Evolutionary conservation across 2,113 vertebrate genomes (phyloP).

Genomic region (Aptenodytes forsteri): DNA sequence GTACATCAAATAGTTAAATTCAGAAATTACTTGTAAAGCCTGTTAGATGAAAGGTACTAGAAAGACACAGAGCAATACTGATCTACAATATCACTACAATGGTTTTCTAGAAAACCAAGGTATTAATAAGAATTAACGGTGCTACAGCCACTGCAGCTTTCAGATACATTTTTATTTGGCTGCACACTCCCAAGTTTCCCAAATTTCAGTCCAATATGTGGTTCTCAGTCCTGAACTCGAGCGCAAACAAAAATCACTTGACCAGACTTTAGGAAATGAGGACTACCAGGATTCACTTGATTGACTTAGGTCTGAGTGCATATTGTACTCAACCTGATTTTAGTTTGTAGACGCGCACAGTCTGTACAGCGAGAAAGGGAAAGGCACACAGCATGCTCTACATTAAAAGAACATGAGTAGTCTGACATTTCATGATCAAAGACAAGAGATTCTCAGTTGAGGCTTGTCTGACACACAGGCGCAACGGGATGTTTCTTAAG

Average conservation of each 20-base stretch:
- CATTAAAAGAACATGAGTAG: constrained; percentile 35
- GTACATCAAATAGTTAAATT: not conserved
- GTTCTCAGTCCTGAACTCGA: not conserved
- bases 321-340: not conserved
- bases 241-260: not conserved
- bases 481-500: not conserved
- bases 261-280: not conserved
- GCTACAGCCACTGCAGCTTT: not conserved
- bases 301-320: not conserved
- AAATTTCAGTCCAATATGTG: not conserved
- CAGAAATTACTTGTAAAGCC: not conserved
- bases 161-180: not conserved
- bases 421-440: constrained; percentile 50
- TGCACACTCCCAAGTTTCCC: not conserved
- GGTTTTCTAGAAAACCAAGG: not conserved
- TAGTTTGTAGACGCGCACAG: not conserved
- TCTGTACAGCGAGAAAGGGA: not conserved
- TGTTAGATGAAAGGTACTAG: not conserved
- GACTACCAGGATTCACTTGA: not conserved
- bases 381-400: not conserved
- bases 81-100: not conserved
- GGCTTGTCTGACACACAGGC: constrained; percentile 3
- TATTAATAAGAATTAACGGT: not conserved
- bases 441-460: not conserved
- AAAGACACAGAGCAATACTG: not conserved